Evolutionary conservation across 2,888 invertebrate species (phyloP).

Genomic region (Pseudoips prasinana): DNA sequence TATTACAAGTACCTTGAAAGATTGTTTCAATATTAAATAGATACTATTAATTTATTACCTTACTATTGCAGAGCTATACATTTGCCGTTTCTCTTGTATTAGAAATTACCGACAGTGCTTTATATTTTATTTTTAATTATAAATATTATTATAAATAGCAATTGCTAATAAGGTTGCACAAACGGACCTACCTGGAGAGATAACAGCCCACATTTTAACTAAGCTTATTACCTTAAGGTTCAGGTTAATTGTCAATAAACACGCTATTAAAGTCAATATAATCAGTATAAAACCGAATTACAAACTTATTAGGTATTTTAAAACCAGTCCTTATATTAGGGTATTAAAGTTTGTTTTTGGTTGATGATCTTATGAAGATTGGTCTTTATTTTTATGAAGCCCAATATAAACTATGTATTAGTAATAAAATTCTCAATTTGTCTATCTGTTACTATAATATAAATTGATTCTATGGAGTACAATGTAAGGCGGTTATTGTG

Average conservation of each 20-base stretch:
- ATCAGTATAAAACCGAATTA: slow-evolving; percentile 14
- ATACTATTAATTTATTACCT: too few relatives aligned
- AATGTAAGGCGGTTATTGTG: slow-evolving; percentile 9
- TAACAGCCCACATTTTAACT: slow-evolving; percentile 11
- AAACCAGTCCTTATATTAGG: background rate
- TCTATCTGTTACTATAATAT: slow-evolving; percentile 19
- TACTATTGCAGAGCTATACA: too few relatives aligned
- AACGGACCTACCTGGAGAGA: slow-evolving; percentile 20
- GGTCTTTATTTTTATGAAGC: too few relatives aligned
- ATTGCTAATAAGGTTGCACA: slow-evolving; percentile 15
- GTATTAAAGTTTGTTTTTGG: slow-evolving; percentile 1
- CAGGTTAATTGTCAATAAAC: slow-evolving; percentile 42
- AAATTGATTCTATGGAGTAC: slow-evolving; percentile 13
- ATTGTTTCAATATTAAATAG: too few relatives aligned
- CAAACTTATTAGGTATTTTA: slow-evolving; percentile 2
- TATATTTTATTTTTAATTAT: too few relatives aligned
- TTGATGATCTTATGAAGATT: slow-evolving; percentile 4
- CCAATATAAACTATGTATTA: slow-evolving; percentile 13
- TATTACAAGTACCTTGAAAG: too few relatives aligned
- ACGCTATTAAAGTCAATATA: slow-evolving; percentile 39
- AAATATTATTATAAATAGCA: too few relatives aligned
- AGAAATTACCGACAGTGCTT: too few relatives aligned
- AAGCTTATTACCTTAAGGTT: slow-evolving; percentile 24
- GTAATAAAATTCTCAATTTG: slow-evolving; percentile 26
- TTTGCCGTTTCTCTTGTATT: too few relatives aligned